Base-by-base conservation (phyloP, 2,113 vertebrate genomes). In the Dolichallabes microphthalmus region DNA sequence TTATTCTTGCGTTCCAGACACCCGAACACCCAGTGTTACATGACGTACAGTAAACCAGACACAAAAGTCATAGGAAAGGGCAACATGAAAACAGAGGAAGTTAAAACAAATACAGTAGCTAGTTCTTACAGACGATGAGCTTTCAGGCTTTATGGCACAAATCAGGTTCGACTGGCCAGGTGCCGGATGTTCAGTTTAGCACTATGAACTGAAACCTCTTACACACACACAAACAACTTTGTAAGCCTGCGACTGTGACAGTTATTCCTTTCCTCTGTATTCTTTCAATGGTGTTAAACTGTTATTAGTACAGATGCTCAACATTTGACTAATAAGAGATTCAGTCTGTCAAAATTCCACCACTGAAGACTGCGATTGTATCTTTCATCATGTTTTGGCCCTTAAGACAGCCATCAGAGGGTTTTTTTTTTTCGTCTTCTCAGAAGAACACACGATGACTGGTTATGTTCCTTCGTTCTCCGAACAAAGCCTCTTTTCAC, bases 401-500 rank as follows among this genome's bases (percentile, higher is more conserved):
- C 13, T 32, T 53, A 64, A 61, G 79, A 84, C 57, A n/a, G 80
- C 79, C 75, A 71, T 25, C 30, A 53, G 69, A 53, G 45, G 39
- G 32, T 35, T 45, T 45, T 45, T 15, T 25, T 80, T 82, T 61
- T 61, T 83, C 52, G 63, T 83, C 30, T 55, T 69, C 55, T 73
- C 32, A 64, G 71, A 81, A 84, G 52, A 84, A 64, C 39, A 81
- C 55, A 32, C 52, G 53, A 80, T 82, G 71, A 11, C 39, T 22
- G 39, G 82, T 75, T 58, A 84, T 55, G 71, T 81, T 76, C 69
- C 20, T 39, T 45, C 14, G 25, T 52, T 13, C 32, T 66, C 30
- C 11, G 52, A 82, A 86, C 86, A 88, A 87, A 79, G 73, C 25
- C 61, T 58, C 85, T 82, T 85, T 86, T 79, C 76, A 79, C 69